Evolutionary conservation across 2,888 invertebrate species (phyloP).

Genomic region (Acanthosepion pharaonis): DNA sequence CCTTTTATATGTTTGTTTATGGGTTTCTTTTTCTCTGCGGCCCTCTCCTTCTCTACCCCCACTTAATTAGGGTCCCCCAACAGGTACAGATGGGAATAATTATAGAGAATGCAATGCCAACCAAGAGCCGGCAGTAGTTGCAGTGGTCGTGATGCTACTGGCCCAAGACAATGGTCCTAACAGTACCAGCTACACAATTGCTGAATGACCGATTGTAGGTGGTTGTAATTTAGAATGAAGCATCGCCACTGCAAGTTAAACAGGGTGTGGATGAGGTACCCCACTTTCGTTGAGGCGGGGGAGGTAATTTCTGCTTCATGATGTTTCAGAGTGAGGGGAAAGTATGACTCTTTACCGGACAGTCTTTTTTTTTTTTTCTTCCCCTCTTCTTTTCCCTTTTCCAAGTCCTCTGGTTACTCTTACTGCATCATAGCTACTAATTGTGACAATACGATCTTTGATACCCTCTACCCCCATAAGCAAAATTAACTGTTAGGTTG

Average conservation of each 20-base stretch:
- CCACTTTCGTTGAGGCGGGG: neutral
- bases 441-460: neutral
- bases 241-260: neutral
- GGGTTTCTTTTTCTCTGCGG: neutral
- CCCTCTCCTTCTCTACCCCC: neutral
- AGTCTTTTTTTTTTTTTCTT: neutral
- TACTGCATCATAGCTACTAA: neutral
- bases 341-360: neutral
- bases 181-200: neutral
- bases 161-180: neutral
- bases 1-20: neutral
- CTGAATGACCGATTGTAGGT: neutral
- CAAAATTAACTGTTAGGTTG: conserved; percentile 33
- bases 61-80: conserved; percentile 33
- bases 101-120: neutral
- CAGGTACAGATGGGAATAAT: conserved; percentile 6
- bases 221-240: neutral
- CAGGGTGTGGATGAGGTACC: neutral
- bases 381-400: neutral
- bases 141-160: neutral
- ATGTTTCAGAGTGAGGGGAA: neutral
- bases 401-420: neutral
- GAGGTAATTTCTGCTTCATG: neutral
- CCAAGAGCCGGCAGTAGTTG: neutral
- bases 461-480: neutral